phyloP scores from a whole-genome alignment of 2,797 vertebrate genomes.

The Kryptolebias ocellatus region DNA sequence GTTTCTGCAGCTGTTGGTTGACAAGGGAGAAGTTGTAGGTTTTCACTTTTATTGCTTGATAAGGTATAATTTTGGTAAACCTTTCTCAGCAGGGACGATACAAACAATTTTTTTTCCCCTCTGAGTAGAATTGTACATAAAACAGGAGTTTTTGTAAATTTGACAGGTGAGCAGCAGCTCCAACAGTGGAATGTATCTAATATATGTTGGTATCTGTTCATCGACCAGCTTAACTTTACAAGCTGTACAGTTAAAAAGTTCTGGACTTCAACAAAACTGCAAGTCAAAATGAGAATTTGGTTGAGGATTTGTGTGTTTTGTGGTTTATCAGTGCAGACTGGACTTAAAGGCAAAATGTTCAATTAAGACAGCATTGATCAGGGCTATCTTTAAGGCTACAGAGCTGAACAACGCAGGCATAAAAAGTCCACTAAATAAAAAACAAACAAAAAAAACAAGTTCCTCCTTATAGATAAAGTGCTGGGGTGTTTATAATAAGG shows the following conservation, averaged over 20 bases:
- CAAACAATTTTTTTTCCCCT: not conserved
- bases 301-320: not conserved
- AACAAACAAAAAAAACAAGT: constrained; percentile 4
- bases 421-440: not conserved
- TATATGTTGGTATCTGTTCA: no score
- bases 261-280: no score
- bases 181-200: no score
- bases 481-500: constrained; percentile 69
- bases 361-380: constrained; percentile 35
- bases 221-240: no score
- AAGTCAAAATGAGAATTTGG: no score
- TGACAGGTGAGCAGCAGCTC: no score
- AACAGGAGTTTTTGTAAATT: no score
- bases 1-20: no score
- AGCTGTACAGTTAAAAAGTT: no score
- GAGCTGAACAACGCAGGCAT: constrained; percentile 28
- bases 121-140: not conserved
- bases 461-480: constrained; percentile 62
- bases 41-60: not conserved
- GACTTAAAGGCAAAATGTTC: constrained; percentile 31
- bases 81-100: not conserved
- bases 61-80: not conserved
- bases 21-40: not conserved
- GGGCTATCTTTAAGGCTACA: constrained; percentile 45
- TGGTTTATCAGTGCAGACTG: not conserved